phyloP scores from a whole-genome alignment of 2,113 vertebrate genomes.

The Ginglymostoma cirratum region DNA sequence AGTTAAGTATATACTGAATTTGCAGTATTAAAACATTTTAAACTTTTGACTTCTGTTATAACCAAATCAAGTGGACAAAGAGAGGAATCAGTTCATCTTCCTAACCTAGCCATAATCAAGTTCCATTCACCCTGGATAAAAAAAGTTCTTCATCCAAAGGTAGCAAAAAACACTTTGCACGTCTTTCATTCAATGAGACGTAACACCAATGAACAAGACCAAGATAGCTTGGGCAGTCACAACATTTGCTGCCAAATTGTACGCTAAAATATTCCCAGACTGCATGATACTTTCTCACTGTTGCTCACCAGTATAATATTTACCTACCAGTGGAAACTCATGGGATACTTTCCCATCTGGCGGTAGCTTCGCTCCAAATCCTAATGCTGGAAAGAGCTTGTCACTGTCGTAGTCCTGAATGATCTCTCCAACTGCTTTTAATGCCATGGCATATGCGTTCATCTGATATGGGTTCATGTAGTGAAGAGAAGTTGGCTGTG shows the following conservation, averaged over 20 bases:
- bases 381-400: conserved; percentile 95
- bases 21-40: too few species aligned
- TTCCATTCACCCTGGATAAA: neutral
- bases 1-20: too few species aligned
- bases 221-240: too few species aligned
- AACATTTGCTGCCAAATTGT: neutral
- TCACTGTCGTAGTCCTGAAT: conserved; percentile 98
- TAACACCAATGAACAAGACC: neutral
- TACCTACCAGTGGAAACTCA: conserved; percentile 83
- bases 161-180: neutral
- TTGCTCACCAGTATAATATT: neutral
- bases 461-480: conserved; percentile 96
- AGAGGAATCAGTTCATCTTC: too few species aligned
- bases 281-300: neutral
- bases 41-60: too few species aligned
- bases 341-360: conserved; percentile 94
- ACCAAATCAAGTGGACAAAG: too few species aligned
- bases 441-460: conserved; percentile 92
- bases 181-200: neutral
- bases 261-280: neutral
- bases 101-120: neutral
- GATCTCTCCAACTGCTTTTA: conserved; percentile 95
- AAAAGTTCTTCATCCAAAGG: neutral
- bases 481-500: conserved; percentile 94
- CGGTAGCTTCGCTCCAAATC: conserved; percentile 93